These are phyloP conservation scores for Dromococcyx pavoninus DNA, from an alignment of 2,797 vertebrate species.

Conservation along the genomic window DNA sequence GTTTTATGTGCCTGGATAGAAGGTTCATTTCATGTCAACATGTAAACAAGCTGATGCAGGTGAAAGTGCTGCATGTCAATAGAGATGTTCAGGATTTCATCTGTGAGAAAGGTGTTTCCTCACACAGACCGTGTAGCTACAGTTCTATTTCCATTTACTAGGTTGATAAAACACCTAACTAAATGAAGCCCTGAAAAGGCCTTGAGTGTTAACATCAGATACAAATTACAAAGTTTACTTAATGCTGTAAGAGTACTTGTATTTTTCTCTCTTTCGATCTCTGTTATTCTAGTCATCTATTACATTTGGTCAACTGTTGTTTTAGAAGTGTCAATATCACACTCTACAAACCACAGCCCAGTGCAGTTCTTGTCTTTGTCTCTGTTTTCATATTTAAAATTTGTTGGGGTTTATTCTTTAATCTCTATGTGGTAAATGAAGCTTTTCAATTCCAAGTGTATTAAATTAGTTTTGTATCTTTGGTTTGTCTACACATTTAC, in stretches of 20 bases:
- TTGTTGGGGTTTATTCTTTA: slow-evolving; percentile 47
- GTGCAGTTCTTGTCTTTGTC: neutral
- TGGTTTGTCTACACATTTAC: neutral
- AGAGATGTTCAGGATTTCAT: neutral
- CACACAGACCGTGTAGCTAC: neutral
- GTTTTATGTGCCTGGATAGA: neutral
- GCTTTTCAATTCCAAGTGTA: slow-evolving; percentile 12
- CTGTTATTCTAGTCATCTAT: slow-evolving; percentile 3
- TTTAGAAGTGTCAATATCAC: slow-evolving; percentile 38
- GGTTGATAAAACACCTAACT: neutral
- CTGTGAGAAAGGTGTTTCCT: neutral
- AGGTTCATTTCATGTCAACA: neutral
- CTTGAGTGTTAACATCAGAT: neutral
- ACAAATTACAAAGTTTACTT: neutral
- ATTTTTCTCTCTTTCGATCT: slow-evolving; percentile 1
- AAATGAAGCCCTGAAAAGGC: neutral
- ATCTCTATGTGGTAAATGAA: neutral
- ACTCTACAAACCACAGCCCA: slow-evolving; percentile 41
- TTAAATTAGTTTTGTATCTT: neutral
- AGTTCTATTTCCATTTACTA: neutral
- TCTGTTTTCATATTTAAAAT: slow-evolving; percentile 33
- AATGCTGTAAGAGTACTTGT: neutral
- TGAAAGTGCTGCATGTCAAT: neutral
- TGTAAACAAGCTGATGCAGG: neutral
- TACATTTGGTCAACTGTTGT: slow-evolving; percentile 46